Percentiles rank a stretch among this genome's conserved stretches.
Conservation (phyloP, 2,113 vertebrate genomes). For the Lates calcarifer region DNA sequence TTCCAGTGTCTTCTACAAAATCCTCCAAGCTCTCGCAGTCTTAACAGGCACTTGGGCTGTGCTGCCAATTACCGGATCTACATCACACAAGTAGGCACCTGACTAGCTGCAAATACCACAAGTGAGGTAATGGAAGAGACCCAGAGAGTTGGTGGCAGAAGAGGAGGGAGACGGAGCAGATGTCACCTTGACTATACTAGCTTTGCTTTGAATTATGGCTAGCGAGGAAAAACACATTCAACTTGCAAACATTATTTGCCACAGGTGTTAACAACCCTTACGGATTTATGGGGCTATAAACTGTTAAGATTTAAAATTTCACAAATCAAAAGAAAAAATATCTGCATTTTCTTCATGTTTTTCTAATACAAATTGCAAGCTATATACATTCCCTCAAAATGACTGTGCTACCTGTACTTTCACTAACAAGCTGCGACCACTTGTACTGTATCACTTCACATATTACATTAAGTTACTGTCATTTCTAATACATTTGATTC, state of each 20-base stretch:
- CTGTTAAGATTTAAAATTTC: neutral
- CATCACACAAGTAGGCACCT: constrained; percentile 54
- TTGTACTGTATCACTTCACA: neutral
- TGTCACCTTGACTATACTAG: constrained; percentile 11
- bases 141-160: neutral
- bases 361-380: constrained; percentile 12
- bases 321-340: neutral
- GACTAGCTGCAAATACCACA: constrained; percentile 41
- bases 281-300: constrained; percentile 25
- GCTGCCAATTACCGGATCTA: constrained; percentile 48
- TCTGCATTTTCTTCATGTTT: neutral
- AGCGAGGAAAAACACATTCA: constrained; percentile 1
- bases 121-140: constrained; percentile 29
- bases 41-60: constrained; percentile 38
- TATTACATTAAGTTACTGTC: neutral
- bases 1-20: constrained; percentile 23
- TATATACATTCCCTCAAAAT: neutral
- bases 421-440: neutral
- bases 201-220: constrained; percentile 5
- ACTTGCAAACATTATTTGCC: constrained; percentile 13
- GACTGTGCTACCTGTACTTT: neutral
- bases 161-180: constrained; percentile 34
- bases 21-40: neutral
- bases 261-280: neutral
- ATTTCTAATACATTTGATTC: constrained; percentile 31